phyloP scores from a whole-genome alignment of 2,797 vertebrate genomes.

The Amblyraja radiata region DNA sequence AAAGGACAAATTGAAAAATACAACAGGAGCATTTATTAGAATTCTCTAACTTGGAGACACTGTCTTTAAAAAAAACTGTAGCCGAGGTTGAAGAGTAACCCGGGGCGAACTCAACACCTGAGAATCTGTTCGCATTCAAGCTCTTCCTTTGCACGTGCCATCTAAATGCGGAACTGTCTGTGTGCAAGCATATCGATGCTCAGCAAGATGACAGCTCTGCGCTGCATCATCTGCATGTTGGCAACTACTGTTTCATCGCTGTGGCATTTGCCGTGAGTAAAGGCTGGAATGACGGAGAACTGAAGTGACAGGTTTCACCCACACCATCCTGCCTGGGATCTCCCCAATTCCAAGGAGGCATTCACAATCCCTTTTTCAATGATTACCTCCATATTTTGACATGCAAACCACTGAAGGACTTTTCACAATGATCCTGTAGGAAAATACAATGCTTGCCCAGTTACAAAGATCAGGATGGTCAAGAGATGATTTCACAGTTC shows the following conservation, averaged over 20 bases:
- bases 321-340: neutral
- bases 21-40: neutral
- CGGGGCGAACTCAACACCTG: neutral
- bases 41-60: neutral
- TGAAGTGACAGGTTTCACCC: slow-evolving; percentile 37
- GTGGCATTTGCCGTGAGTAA: slow-evolving; percentile 28
- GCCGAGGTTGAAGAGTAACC: slow-evolving; percentile 12
- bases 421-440: neutral
- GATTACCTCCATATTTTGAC: neutral
- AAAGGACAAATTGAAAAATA: neutral
- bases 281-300: neutral
- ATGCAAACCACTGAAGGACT: neutral
- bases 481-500: neutral
- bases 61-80: neutral
- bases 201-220: slow-evolving; percentile 36
- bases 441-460: neutral
- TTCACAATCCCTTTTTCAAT: neutral
- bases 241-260: neutral
- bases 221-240: slow-evolving; percentile 26
- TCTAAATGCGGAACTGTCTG: slow-evolving; percentile 40
- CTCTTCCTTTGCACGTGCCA: neutral
- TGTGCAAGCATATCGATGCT: slow-evolving; percentile 31
- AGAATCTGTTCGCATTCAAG: slow-evolving; percentile 10
- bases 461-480: neutral
- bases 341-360: neutral